Evolutionary conservation across 2,797 vertebrate genomes (phyloP), one percentile per base, ranked within the genome.

Genomic region (Echiichthys vipera): DNA sequence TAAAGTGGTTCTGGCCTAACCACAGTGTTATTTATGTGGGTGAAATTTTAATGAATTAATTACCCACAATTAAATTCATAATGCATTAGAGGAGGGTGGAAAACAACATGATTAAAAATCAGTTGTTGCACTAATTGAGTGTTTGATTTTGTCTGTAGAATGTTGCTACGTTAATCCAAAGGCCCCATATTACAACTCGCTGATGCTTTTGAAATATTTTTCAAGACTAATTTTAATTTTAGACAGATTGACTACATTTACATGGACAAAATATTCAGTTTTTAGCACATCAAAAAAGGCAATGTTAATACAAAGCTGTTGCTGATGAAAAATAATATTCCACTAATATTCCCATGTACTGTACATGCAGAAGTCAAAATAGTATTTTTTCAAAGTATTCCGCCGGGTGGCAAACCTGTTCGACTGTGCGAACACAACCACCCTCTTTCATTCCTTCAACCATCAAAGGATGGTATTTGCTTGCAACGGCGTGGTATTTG

Each of bases 61-160:
- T 22, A 24, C 14, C 15, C 4, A 12, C 15, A 45, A 37, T 51
- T 54, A 25, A 17, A 53, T 65, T 46, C 55, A 34, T 14, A 32
- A 40, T 22, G 20, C 25, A 40, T 40, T 24, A 47, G 6, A 27
- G 54, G 25, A 3, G 24, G 10, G 17, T 29, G 22, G 12, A 61
- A 59, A 71, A 47, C 13, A 37, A 45, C 30, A 65, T 32, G 32
- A 50, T 63, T n/a, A 55, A 27, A 47, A 61, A 53, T 40, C 17
- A 22, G 18, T 22, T 34, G 39, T 11, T 3, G 43, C 39, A 37
- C 18, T 62, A 51, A 57, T 45, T 30, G 17, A 54, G 34, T 42
- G 20, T 29, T 54, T 56, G 5, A 42, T 14, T 42, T 43, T 24
- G 22, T 53, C 51, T 17, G 17, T 0, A 45, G 20, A 47, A 36